Conservation (phyloP, 2,113 vertebrate species). For the Balaeniceps rex region DNA sequence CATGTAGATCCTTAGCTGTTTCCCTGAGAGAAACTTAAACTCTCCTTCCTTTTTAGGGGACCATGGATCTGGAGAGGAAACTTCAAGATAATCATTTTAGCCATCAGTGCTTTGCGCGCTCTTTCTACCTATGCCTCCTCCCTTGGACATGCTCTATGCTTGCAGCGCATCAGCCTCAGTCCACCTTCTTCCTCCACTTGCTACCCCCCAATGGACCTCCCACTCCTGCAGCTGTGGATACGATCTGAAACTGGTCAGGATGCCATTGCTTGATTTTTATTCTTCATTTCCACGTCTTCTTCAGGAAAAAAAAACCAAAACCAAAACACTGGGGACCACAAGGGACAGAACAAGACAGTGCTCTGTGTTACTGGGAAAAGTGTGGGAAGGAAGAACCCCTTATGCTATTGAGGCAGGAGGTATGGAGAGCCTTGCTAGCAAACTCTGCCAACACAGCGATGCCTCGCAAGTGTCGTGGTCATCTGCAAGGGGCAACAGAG, state of each 20-base stretch:
- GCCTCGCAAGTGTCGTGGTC: background rate
- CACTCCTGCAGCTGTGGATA: background rate
- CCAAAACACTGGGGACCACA: background rate
- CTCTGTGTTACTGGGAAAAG: background rate
- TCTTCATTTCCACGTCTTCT: background rate
- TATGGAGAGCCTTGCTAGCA: background rate
- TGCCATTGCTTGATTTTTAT: background rate
- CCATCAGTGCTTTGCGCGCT: background rate
- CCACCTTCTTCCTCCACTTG: background rate
- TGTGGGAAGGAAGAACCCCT: background rate
- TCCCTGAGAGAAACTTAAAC: background rate
- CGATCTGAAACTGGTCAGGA: background rate
- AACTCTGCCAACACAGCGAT: background rate
- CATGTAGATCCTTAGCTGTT: background rate
- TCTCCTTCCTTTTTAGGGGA: background rate
- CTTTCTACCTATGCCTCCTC: background rate
- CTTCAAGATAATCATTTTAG: background rate
- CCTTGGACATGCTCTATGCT: background rate
- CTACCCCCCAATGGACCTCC: rapidly evolving
- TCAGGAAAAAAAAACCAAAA: background rate
- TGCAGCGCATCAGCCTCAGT: background rate
- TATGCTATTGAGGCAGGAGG: background rate
- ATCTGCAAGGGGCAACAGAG: background rate
- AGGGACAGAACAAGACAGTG: background rate
- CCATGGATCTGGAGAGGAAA: background rate